These are phyloP conservation scores for Chascanopsetta lugubris DNA, from an alignment of 2,113 vertebrate genomes.

Conservation along the genomic window DNA sequence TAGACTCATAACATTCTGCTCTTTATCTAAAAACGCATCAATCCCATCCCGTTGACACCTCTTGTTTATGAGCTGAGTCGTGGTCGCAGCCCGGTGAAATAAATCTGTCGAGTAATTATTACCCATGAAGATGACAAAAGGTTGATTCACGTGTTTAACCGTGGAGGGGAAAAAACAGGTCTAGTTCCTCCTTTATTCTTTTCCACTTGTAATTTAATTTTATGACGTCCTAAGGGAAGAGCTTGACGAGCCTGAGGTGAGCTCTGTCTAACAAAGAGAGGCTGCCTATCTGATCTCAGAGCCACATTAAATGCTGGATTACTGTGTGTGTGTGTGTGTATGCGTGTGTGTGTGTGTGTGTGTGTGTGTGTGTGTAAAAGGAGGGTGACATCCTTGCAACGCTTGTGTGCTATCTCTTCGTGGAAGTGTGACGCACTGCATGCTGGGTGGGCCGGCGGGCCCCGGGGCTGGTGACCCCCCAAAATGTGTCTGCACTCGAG, in stretches of 20 bases:
- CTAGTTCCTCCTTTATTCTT: conserved; percentile 34
- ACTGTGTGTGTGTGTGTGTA: conserved; percentile 12
- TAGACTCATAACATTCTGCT: background rate
- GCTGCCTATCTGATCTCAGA: conserved; percentile 44
- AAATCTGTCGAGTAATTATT: conserved; percentile 39
- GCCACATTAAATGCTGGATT: conserved; percentile 33
- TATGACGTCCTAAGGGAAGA: conserved; percentile 49
- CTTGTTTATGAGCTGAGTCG: conserved; percentile 5
- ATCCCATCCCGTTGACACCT: background rate
- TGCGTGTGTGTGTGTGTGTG: conserved; percentile 13
- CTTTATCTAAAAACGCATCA: conserved; percentile 4
- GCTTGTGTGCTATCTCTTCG: conserved; percentile 44
- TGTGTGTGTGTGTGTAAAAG: conserved; percentile 8
- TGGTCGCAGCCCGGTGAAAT: conserved; percentile 15
- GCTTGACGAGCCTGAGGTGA: conserved; percentile 20
- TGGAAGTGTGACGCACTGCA: conserved; percentile 22
- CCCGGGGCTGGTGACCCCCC: conserved; percentile 40
- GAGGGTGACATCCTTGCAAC: conserved; percentile 20
- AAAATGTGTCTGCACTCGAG: conserved; percentile 50
- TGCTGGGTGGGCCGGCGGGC: conserved; percentile 61
- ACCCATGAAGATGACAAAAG: conserved; percentile 20
- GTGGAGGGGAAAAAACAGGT: conserved; percentile 6
- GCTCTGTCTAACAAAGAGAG: conserved; percentile 40
- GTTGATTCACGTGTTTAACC: conserved; percentile 16
- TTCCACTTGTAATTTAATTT: conserved; percentile 38